phyloP scores from a whole-genome alignment of 2,797 vertebrate species.

The Pangasius sanitwongsei region DNA sequence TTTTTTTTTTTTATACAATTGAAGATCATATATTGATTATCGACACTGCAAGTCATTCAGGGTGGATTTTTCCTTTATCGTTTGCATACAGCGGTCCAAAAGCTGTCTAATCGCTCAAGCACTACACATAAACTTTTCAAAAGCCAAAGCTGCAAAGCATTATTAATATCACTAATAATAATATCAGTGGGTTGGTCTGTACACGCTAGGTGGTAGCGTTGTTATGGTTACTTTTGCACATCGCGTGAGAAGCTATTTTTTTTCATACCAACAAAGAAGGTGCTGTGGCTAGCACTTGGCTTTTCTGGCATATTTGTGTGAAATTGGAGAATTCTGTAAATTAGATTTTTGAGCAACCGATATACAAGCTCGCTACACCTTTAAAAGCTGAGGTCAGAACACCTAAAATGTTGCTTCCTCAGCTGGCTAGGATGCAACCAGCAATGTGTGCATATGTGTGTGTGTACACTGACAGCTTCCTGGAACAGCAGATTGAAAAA shows the following conservation, averaged over 20 bases:
- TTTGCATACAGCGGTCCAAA: background rate
- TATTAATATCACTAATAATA: background rate
- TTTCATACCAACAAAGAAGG: background rate
- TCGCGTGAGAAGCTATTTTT: background rate
- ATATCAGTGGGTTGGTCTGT: background rate
- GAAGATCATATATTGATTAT: background rate
- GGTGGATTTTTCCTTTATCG: background rate
- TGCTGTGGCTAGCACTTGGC: background rate
- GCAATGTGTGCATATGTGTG: slow-evolving; percentile 10
- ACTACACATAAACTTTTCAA: background rate
- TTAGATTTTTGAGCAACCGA: background rate
- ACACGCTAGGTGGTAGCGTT: background rate
- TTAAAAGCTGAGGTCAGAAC: background rate
- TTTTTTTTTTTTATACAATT: background rate
- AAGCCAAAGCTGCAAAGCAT: background rate
- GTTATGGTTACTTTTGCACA: background rate
- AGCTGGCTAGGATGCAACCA: background rate
- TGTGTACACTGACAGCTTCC: slow-evolving; percentile 59
- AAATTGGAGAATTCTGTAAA: background rate
- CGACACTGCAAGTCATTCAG: background rate
- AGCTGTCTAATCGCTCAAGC: background rate
- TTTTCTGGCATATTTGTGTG: background rate
- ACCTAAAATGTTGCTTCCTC: background rate
- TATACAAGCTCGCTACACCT: background rate
- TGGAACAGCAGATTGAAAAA: slow-evolving; percentile 57